Evolutionary conservation across 2,113 vertebrate species (phyloP), one percentile per base, ranked within the genome.

Genomic region (Tichodroma muraria): DNA sequence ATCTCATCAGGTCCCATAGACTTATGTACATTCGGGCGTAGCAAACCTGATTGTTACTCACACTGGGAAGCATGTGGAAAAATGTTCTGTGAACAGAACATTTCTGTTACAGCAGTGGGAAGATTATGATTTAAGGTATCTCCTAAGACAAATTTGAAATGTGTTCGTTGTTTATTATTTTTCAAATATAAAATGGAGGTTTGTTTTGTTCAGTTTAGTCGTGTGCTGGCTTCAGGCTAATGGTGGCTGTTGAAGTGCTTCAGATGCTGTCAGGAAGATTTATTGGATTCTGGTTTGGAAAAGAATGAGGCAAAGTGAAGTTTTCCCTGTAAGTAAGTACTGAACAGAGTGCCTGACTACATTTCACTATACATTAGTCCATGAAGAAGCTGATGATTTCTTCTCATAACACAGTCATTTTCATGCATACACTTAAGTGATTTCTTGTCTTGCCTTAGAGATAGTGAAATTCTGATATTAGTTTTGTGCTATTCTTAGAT

Each of bases 301-400:
- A 25, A 63, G 13, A 93, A 70, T 16, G 38, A 75, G 52, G 38
- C 28, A 84, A 37, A 0, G 0, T 61, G 21, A 75, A 71, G 20
- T 84, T 83, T 80, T 81, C 69, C 45, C 61, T 78, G 42, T 52
- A 68, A 92, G 19, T 66, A 79, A 88, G 71, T 45, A 56, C 42
- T 24, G 38, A 90, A 28, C 33, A 75, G 92, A 93, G n/a, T 90
- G 52, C 44, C 6, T 72, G 68, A 16, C 37, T 60, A 9, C 53
- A 33, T 89, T 89, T 94, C 69, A 84, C 27, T 47, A 25, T 35
- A 63, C 57, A 53, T 93, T 90, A 89, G 77, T 85, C 77, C 78
- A 82, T 65, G 90, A 93, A 56, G 63, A 60, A 19, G 23, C 3
- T 72, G 61, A 71, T 4, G n/a, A 60, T 35, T 88, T 70, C 52